Evolutionary conservation across 37 sponge, comb jelly and placozoan species (phyloP).

Genomic region (Cliona cf. orientalis): DNA sequence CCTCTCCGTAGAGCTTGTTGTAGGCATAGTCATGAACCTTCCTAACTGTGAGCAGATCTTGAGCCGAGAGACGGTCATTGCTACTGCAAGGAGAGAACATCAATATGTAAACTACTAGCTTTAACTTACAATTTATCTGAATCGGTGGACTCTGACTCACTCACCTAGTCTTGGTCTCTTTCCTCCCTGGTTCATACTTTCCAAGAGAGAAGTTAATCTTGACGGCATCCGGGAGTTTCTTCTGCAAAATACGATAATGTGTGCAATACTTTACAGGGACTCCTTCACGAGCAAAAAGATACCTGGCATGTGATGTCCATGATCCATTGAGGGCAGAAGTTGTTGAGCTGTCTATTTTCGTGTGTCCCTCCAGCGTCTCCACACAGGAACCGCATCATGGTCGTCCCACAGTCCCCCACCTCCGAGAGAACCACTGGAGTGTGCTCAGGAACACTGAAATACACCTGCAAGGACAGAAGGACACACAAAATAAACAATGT

Average conservation of each 20-base stretch:
- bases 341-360: conserved; percentile 58
- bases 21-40: conserved; percentile 65
- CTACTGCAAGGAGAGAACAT: not conserved
- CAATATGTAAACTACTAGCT: not conserved
- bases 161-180: not conserved
- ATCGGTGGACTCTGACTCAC: no score
- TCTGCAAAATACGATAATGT: conserved; percentile 8
- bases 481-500: not conserved
- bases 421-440: conserved; percentile 86
- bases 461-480: conserved; percentile 37
- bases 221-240: conserved; percentile 42
- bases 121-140: not conserved
- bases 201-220: conserved; percentile 60
- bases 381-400: conserved; percentile 56
- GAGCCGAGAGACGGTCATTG: conserved; percentile 73
- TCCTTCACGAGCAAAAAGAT: not conserved
- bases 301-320: conserved; percentile 76
- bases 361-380: conserved; percentile 55
- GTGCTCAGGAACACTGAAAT: conserved; percentile 81
- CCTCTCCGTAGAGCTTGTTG: conserved; percentile 44
- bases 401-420: conserved; percentile 84
- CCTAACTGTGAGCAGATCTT: conserved; percentile 64
- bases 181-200: not conserved
- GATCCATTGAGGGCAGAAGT: conserved; percentile 72
- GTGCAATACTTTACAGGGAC: not conserved